Evolutionary conservation across 2,113 vertebrate genomes (phyloP).

Genomic region (Bathybates hornii): DNA sequence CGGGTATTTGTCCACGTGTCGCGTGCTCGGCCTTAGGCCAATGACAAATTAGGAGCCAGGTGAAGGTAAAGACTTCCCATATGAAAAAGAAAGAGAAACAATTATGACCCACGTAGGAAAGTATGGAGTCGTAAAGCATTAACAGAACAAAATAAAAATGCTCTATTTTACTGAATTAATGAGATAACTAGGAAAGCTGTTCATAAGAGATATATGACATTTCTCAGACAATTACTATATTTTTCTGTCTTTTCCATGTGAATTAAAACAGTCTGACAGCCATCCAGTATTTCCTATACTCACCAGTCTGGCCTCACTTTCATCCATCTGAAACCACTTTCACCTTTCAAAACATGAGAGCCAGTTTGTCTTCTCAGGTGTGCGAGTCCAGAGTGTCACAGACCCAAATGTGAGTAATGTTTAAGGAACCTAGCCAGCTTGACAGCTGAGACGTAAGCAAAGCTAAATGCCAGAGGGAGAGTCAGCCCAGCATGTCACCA

Average conservation of each 20-base stretch:
- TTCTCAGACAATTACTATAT: not conserved
- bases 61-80: not conserved
- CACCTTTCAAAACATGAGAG: not conserved
- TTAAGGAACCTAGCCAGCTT: not conserved
- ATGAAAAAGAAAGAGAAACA: not conserved
- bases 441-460: slow-evolving; percentile 18
- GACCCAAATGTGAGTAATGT: not conserved
- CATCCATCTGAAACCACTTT: slow-evolving; percentile 24
- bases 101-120: not conserved
- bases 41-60: not conserved
- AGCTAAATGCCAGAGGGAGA: not conserved
- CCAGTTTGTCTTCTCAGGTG: not conserved
- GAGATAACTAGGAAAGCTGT: not conserved
- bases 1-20: not conserved
- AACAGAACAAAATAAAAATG: not conserved
- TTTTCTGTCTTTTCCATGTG: not conserved
- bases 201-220: not conserved
- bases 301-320: slow-evolving; percentile 15
- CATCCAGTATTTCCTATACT: slow-evolving; percentile 11
- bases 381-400: not conserved
- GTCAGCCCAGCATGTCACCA: not conserved
- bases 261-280: not conserved
- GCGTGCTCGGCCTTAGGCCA: not conserved
- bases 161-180: not conserved
- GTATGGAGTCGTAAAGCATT: not conserved